These are phyloP conservation scores for Entomobrya multifasciata DNA, from an alignment of 2,888 invertebrate species.

Conservation along the genomic window DNA sequence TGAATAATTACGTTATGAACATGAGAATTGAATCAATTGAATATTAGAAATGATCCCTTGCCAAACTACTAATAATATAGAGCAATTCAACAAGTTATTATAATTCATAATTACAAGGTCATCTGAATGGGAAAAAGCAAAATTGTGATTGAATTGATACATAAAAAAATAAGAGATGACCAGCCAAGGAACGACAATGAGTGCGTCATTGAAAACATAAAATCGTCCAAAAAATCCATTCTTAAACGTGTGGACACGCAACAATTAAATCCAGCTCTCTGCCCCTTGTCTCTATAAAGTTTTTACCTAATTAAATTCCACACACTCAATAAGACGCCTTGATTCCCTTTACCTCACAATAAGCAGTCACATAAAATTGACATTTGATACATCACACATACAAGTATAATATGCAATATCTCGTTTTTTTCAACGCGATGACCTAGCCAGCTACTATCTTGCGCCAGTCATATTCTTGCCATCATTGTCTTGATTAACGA, in stretches of 20 bases:
- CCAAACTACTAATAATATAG: too few species aligned
- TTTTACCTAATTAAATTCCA: too few species aligned
- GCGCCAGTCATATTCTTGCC: conserved; percentile 30
- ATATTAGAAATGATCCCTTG: too few species aligned
- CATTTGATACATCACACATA: conserved; percentile 29
- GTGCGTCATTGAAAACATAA: background rate
- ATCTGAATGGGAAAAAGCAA: too few species aligned
- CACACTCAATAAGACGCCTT: too few species aligned
- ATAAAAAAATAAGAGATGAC: conserved; percentile 44
- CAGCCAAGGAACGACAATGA: conserved; percentile 19
- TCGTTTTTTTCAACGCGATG: conserved; percentile 29
- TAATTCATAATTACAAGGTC: too few species aligned
- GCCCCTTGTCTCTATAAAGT: background rate
- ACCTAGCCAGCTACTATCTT: conserved; percentile 28
- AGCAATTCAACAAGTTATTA: too few species aligned
- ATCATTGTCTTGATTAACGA: conserved; percentile 57
- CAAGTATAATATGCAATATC: conserved; percentile 12
- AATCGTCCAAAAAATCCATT: background rate
- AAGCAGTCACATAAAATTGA: background rate
- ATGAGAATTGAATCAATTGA: too few species aligned
- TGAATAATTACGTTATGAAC: conserved; percentile 13
- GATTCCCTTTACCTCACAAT: too few species aligned
- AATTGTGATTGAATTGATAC: too few species aligned
- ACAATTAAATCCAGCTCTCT: conserved; percentile 44
- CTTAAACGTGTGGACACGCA: background rate